Percentiles rank a stretch among this genome's conserved stretches.
These are phyloP conservation scores for Tragelaphus scriptus DNA, from an alignment of 2,113 vertebrate genomes.

Conservation along the genomic window DNA sequence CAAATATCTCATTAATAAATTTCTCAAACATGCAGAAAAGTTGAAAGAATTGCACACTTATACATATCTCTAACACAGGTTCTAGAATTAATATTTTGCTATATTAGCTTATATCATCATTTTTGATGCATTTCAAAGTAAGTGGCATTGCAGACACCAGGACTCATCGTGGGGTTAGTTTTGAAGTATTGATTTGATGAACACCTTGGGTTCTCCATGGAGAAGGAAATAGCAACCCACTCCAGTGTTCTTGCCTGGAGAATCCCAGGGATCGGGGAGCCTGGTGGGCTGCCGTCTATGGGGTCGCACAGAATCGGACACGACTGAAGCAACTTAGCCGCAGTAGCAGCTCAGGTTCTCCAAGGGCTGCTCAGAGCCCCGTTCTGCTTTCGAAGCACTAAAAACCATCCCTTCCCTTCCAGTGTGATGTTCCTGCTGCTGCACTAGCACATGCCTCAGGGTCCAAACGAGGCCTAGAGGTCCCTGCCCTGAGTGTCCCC, in stretches of 20 bases:
- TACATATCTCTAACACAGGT: not conserved
- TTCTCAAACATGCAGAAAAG: not conserved
- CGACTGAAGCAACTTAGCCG: fast-evolving
- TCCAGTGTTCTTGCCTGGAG: too few species aligned
- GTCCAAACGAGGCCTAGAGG: too few species aligned
- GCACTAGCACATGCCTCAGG: fast-evolving
- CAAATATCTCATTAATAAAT: not conserved
- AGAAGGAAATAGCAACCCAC: too few species aligned
- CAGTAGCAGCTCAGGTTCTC: not conserved
- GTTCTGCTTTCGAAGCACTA: not conserved
- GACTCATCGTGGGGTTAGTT: not conserved
- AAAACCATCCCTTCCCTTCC: not conserved
- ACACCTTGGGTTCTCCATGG: not conserved
- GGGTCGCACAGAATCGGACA: too few species aligned
- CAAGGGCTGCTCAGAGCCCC: not conserved
- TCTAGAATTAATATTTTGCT: not conserved
- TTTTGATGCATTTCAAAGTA: not conserved
- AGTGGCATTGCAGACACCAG: not conserved
- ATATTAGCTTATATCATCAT: not conserved
- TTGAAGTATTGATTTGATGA: not conserved
- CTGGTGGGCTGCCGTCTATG: too few species aligned
- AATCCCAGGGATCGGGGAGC: too few species aligned
- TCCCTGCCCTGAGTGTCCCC: not conserved
- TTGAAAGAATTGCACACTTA: not conserved
- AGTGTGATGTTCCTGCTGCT: not conserved